Base-by-base conservation (phyloP, 2,797 vertebrate species). In the Onychomys leucogaster region DNA sequence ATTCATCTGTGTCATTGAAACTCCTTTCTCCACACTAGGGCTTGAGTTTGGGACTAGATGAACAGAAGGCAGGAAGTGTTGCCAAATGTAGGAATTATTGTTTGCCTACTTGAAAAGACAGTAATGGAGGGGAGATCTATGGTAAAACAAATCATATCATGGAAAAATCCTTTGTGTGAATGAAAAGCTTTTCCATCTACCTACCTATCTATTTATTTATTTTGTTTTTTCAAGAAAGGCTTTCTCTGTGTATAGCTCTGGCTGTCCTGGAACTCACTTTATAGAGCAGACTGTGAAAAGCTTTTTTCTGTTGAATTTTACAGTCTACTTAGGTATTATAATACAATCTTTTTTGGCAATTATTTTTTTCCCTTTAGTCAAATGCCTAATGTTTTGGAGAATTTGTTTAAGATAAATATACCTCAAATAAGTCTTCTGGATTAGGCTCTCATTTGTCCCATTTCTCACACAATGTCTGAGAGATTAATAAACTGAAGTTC, bases 301-400 rank as follows among this genome's bases (percentile, higher is more conserved):
- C 4, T 59, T 63, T 77, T 37, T 81, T 10, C 16, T 63, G 4
- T 63, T 63, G 5, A 63, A 63, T 96, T 93, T n/a, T 96, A 17
- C 34, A 86, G 8, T 69, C 91, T 63, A 94, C 17, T 52, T 49
- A 41, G 29, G 43, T 46, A 49, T 65, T 52, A 55, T 29, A 52
- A 59, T 46, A 95, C 19, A 95, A 93, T 96, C 95, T 16, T 96
- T 96, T 94, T 41, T 67, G n/a, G 12, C 61, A 86, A 82, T 96
- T 90, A 88, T 71, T 81, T 82, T 94, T n/a, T 71, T n/a, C 80
- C 19, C 55, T 94, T 95, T 87, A 96, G 41, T 75, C 3, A 88
- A 94, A 73, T 94, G 46, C 23, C 34, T 83, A 71, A 80, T 90
- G 21, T 87, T 97, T 92, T 84, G 43, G 69, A 89, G 52, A 94